Conservation (phyloP, 1,140 invertebrate genomes). For the Paralvinella palmiformis region DNA sequence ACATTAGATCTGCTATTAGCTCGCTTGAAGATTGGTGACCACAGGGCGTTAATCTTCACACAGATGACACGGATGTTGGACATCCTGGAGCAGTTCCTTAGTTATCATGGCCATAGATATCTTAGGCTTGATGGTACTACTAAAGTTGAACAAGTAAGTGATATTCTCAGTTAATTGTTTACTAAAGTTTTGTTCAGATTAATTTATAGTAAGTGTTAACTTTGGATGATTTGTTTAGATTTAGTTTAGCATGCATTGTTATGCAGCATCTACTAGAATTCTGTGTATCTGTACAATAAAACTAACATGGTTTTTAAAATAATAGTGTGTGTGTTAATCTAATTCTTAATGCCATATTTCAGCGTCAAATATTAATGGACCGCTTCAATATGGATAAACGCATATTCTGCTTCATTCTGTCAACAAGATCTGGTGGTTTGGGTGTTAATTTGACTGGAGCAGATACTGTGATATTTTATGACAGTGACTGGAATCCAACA, state of each 20-base stretch:
- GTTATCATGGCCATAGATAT: conserved; percentile 93
- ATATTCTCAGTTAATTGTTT: too few relatives aligned
- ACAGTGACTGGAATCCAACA: conserved; percentile 99
- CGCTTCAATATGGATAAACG: conserved; percentile 91
- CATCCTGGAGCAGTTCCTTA: conserved; percentile 94
- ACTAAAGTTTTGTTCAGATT: too few relatives aligned
- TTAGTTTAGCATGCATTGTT: too few relatives aligned
- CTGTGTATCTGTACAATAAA: too few relatives aligned
- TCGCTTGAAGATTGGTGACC: conserved; percentile 73
- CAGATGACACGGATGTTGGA: conserved; percentile 99
- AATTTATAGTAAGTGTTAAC: too few relatives aligned
- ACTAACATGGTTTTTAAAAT: too few relatives aligned
- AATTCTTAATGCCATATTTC: too few relatives aligned
- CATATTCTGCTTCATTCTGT: conserved; percentile 97
- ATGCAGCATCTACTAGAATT: too few relatives aligned
- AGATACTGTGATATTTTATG: conserved; percentile 99
- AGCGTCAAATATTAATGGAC: conserved; percentile 94
- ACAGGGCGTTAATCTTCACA: conserved; percentile 96
- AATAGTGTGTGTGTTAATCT: too few relatives aligned
- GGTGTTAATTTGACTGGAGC: conserved; percentile 98
- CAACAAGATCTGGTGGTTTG: conserved; percentile 94
- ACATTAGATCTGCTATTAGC: conserved; percentile 75
- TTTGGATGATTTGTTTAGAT: too few relatives aligned
- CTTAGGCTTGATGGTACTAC: conserved; percentile 96
- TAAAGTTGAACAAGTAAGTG: conserved; percentile 60